Evolutionary conservation across 2,888 invertebrate genomes (phyloP), one percentile per base, ranked within the genome.

Genomic region (Spilarctia lutea): DNA sequence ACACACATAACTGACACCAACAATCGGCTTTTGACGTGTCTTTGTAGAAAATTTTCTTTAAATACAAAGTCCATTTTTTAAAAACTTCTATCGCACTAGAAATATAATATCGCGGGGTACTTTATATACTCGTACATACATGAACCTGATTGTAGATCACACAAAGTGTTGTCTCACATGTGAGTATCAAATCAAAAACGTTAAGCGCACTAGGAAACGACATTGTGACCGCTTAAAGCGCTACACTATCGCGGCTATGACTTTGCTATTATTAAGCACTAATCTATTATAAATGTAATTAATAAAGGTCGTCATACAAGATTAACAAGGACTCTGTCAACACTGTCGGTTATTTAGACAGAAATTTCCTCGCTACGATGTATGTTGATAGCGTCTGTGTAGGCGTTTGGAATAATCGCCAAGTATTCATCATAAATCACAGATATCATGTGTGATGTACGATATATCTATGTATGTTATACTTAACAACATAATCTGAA

Each of bases 391-490:
- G n/a, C 33, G 13, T 20, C 16, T 35, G 52, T 7, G 72, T 66
- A 66, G 72, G 66, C 4, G 66, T 66, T 66, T 20, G 18, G 35
- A 35, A 35, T 33, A 66, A 35, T 66, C 33, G 72, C 66, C 65
- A 71, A 56, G 35, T 56, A 27, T 72, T 48, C 33, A 71, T 71
- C 48, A 52, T 30, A 48, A 48, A 48, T 68, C 65, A 39, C 35
- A 66, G n/a, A n/a, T 18, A 65, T 33, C 63, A 63, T 35, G 65
- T 33, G 65, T 35, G 30, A 35, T 35, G 13, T 60, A 60, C 27
- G 13, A 60, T 60, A 60, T 4, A 60, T 60, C 16, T 30, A 30
- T 8, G 18, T 63, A 30, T 30, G 7, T 45, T 45, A 18, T 63
- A 27, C 27, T 6, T 63, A 30, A 30, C 30, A 63, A 30, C 30